Evolutionary conservation across 2,888 invertebrate genomes (phyloP).

Genomic region (Drosophila paranaensis): DNA sequence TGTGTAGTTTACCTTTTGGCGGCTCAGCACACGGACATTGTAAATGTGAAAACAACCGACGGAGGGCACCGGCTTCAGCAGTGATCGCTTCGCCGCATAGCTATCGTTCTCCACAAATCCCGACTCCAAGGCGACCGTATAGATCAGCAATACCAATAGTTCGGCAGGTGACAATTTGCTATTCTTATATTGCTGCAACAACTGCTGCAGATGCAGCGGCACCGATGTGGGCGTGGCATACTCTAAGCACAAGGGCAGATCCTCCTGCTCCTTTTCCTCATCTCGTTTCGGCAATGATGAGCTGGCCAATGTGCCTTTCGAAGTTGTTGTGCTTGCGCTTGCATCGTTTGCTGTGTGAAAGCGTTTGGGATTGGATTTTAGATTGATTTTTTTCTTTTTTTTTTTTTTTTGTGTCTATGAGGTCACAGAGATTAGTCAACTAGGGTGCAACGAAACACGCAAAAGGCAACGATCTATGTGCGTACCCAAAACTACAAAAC

Average conservation of each 20-base stretch:
- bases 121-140: conserved; percentile 80
- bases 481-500: conserved; percentile 30
- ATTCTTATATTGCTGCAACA: conserved; percentile 52
- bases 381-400: neutral
- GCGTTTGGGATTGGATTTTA: conserved; percentile 12
- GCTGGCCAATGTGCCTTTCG: conserved; percentile 20
- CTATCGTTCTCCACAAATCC: conserved; percentile 72
- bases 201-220: conserved; percentile 74
- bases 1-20: conserved; percentile 18
- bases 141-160: conserved; percentile 75
- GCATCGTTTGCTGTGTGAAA: conserved; percentile 33
- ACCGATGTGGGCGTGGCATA: conserved; percentile 72
- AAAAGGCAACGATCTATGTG: conserved; percentile 48
- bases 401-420: conserved; percentile 31
- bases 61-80: conserved; percentile 52
- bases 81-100: conserved; percentile 41
- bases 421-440: conserved; percentile 45
- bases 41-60: conserved; percentile 68
- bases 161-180: conserved; percentile 56
- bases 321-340: conserved; percentile 21
- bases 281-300: conserved; percentile 33
- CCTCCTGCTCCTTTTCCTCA: neutral
- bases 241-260: conserved; percentile 62
- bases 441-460: conserved; percentile 6
- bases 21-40: conserved; percentile 67